Conservation (phyloP, 2,113 vertebrate species). For the Emydocephalus ijimae region DNA sequence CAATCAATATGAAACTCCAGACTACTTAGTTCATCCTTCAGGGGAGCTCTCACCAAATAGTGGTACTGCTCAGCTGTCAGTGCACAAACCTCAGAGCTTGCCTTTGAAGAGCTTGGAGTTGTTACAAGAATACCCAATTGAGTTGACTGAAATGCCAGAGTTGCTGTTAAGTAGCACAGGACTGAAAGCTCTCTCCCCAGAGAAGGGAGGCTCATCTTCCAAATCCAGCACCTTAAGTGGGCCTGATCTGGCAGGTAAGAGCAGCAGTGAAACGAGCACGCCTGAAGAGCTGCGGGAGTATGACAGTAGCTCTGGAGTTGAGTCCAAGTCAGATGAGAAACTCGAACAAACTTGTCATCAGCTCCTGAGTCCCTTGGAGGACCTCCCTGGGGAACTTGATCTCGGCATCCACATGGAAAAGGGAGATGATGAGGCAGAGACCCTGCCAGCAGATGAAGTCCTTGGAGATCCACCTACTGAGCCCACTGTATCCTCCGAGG, state of each 20-base stretch:
- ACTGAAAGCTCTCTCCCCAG: constrained; percentile 27
- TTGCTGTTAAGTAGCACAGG: constrained; percentile 36
- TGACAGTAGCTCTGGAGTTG: constrained; percentile 71
- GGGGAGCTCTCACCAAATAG: not conserved
- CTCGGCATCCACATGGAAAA: constrained; percentile 73
- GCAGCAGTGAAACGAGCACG: constrained; percentile 76
- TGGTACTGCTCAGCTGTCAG: not conserved
- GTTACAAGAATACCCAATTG: not conserved
- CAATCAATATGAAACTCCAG: not conserved
- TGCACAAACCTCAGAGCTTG: constrained; percentile 45
- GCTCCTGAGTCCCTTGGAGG: constrained; percentile 25
- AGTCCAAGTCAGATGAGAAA: constrained; percentile 71
- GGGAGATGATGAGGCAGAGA: constrained; percentile 72
- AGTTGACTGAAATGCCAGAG: constrained; percentile 31
- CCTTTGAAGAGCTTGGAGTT: constrained; percentile 42
- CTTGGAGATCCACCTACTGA: constrained; percentile 60
- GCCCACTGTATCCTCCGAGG: constrained; percentile 67
- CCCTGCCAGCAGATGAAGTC: constrained; percentile 67
- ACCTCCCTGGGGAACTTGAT: constrained; percentile 74
- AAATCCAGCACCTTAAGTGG: constrained; percentile 74
- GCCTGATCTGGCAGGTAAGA: constrained; percentile 75
- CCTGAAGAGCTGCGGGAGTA: constrained; percentile 76
- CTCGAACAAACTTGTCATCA: constrained; percentile 56
- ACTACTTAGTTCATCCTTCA: not conserved
- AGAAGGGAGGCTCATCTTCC: constrained; percentile 49